A percentile compares a stretch with the other conserved stretches of the same genome.
These are phyloP conservation scores for Aphrophora alni DNA, from an alignment of 2,888 invertebrate genomes.

Conservation along the genomic window DNA sequence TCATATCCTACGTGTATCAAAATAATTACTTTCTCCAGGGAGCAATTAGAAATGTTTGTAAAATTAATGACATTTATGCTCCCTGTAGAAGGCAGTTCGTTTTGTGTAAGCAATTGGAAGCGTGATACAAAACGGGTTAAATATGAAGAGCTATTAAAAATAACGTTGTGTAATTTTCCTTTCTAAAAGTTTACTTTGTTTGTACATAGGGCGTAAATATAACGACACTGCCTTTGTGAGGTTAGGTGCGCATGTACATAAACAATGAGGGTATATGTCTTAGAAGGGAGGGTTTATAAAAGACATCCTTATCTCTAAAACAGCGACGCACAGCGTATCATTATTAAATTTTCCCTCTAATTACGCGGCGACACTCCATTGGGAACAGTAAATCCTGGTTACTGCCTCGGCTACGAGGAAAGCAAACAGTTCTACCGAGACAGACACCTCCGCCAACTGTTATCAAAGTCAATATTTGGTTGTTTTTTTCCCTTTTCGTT, in stretches of 20 bases:
- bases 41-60: not conserved
- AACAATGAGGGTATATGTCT: not conserved
- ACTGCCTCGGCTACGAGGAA: not conserved
- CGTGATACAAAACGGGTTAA: too few relatives aligned
- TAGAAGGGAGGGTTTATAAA: not conserved
- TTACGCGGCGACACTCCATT: constrained; percentile 28
- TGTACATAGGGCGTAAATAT: not conserved
- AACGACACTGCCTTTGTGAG: too few relatives aligned
- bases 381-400: constrained; percentile 32
- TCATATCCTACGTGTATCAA: too few relatives aligned
- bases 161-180: not conserved
- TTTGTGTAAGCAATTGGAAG: too few relatives aligned
- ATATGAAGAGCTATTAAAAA: not conserved
- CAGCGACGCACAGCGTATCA: constrained; percentile 9
- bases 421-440: too few relatives aligned
- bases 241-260: not conserved
- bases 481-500: not conserved
- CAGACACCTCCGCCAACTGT: not conserved
- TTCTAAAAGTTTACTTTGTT: not conserved
- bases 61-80: not conserved
- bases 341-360: constrained; percentile 34
- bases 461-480: not conserved
- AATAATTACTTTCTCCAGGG: not conserved
- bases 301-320: not conserved
- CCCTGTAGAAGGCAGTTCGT: too few relatives aligned